Base-by-base conservation (phyloP, 2,113 vertebrate species). In the Pavo muticus region DNA sequence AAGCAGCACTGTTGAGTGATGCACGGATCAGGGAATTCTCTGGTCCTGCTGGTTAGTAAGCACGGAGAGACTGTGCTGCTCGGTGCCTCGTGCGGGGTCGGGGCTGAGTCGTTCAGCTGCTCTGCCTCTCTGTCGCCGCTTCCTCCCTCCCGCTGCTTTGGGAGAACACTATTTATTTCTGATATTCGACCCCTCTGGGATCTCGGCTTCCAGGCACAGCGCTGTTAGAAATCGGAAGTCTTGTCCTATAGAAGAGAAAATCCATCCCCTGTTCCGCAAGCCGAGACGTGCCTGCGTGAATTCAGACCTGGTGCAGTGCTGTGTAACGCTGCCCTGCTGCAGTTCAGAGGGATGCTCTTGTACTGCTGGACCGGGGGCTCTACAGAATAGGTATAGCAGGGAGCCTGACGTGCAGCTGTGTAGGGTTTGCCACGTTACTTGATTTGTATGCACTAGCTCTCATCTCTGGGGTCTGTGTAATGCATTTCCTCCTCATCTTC, bases 301-400 rank as follows among this genome's bases (percentile, higher is more conserved):
- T 59, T 75, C 87, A 81, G 70, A 67, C 54, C 29, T 45, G 24
- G 23, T 95, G 88, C 88, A 91, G 86, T 78, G 88, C 88, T 83
- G 42, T 77, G 65, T 94, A 86, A 57, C 0, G 14, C 77, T 92
- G 88, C 73, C 61, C 83, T 75, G 74, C 89, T 86, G 91, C 88
- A 91, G 88, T 84, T 91, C 56, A 11, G 20, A 23, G 6, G 23
- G 65, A 60, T 86, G 72, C 56, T 69, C 39, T 75, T 68, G 75
- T 8, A 24, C 67, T 1, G 6, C 29, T 85, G 81, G 59, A 60
- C 57, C 2, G 16, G 5, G 56, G 15, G 8, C 6, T 5, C 56
- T 77, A n/a, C n/a, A 42, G 73, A 70, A 30, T 14, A 8, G 8
- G 71, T 30, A 21, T 4, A 73, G 57, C 40, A 39, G 52, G 7